Base-by-base conservation (phyloP, 1,140 invertebrate genomes). In the Panagrolaimus sp. region DNA sequence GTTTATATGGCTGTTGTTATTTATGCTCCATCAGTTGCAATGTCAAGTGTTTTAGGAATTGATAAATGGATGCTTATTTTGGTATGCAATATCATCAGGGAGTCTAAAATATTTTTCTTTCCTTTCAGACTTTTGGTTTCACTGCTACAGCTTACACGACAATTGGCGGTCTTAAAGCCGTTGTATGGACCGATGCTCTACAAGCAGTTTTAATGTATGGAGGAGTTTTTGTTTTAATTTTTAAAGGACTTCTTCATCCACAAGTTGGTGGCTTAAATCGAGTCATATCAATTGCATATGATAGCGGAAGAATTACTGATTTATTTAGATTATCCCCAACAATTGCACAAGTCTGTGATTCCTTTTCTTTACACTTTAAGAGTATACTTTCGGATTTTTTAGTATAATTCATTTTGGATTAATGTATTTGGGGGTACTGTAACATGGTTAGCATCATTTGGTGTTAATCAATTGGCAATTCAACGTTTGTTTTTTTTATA, bases 1-100 rank as follows among this genome's bases (percentile, higher is more conserved):
- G 63, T 82, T 42, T 81, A 81, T 45, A 81, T 81, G 75, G 78
- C 78, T 25, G 69, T 81, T 14, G 75, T 77, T 20, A 69, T 77
- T 13, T 77, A 77, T 57, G 75, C 69, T 8, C 70, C 70, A 14
- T 62, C 63, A 20, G 69, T 77, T 27, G 78, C 75, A 1, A 44
- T 77, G 23, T 48, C 69, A 20, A 73, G 78, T 13, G 78, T 79
- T 44, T 67, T 70, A 7, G 27, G 61, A 14, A 16, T 77, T 31
- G 66, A 69, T 13, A 53, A 78, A 16, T 80, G 70, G 74, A 76
- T 68, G 23, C 73, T 80, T 67, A 72, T 77, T 42, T 45, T 77
- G 11, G 68, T 76, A 51, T 23, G 42, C 27, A 13, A 42, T 0
- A 68, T 11, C 23, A 31, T 14, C n/a, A n/a, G n/a, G n/a, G n/a